Conservation (phyloP, 2,113 vertebrate species). For the Ictalurus furcatus region DNA sequence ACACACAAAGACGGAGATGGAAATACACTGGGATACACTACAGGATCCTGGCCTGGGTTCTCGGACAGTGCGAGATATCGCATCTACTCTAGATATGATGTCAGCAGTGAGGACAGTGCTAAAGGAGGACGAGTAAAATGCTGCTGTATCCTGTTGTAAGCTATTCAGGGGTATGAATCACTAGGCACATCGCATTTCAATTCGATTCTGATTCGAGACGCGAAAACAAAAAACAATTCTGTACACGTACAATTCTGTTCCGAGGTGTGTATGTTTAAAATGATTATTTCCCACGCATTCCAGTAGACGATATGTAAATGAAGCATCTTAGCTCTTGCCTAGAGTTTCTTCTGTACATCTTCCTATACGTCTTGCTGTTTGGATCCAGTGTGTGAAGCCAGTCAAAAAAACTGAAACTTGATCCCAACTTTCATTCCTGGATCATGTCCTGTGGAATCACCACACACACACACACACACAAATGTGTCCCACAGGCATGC, state of each 20-base stretch:
- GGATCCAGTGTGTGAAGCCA: constrained; percentile 42
- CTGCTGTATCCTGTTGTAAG: not conserved
- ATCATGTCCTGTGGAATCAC: not conserved
- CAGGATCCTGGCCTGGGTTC: not conserved
- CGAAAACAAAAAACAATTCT: not conserved
- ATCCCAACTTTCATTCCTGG: constrained; percentile 67
- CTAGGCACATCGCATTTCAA: not conserved
- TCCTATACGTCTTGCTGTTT: constrained; percentile 27
- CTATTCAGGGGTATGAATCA: not conserved
- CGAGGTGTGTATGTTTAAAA: not conserved
- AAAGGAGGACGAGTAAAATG: not conserved
- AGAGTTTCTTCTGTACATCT: not conserved
- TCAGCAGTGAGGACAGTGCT: not conserved
- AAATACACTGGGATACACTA: not conserved
- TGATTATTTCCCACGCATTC: too few relatives aligned
- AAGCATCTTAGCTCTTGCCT: not conserved
- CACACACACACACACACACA: constrained; percentile 29
- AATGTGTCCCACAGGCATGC: constrained; percentile 22
- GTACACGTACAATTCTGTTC: not conserved
- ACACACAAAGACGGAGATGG: not conserved
- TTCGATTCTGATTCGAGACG: not conserved
- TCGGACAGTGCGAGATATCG: not conserved
- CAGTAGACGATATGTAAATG: not conserved
- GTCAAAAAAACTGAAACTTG: constrained; percentile 50
- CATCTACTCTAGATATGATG: constrained; percentile 3